A percentile compares a stretch with the other conserved stretches of the same genome.
Evolutionary conservation across 2,888 invertebrate genomes (phyloP).

Genomic region (Cryptops parisi): DNA sequence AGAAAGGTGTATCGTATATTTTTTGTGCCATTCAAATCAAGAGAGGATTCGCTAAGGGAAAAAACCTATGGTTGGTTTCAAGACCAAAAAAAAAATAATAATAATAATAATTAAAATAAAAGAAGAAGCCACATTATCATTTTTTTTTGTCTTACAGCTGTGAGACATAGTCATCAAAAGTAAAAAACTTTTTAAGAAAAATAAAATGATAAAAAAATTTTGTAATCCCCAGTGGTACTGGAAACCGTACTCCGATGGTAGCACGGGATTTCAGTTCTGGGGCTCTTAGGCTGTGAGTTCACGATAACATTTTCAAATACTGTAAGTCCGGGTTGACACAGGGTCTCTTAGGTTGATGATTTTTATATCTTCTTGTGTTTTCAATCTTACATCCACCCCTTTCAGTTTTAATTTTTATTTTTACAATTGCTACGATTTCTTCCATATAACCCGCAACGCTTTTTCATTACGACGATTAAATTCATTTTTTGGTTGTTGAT

Average conservation of each 20-base stretch:
- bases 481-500: no score
- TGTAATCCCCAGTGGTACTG: background rate
- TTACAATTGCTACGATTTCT: no score
- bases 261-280: background rate
- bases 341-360: constrained; percentile 7
- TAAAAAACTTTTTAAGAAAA: constrained; percentile 2
- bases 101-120: no score
- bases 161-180: background rate
- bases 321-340: constrained; percentile 14
- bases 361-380: no score
- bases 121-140: background rate
- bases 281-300: constrained; percentile 11
- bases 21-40: constrained; percentile 1
- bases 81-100: no score
- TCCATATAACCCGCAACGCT: no score
- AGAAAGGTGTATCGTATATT: background rate
- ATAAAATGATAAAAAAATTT: background rate
- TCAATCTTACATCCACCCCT: no score
- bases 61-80: background rate
- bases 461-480: no score
- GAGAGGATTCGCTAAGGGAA: background rate
- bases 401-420: no score
- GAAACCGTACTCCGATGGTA: constrained; percentile 7
- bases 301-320: constrained; percentile 2
- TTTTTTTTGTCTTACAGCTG: background rate